These are phyloP conservation scores for Catonia carolina DNA, from an alignment of 2,888 invertebrate species.

Conservation along the genomic window DNA sequence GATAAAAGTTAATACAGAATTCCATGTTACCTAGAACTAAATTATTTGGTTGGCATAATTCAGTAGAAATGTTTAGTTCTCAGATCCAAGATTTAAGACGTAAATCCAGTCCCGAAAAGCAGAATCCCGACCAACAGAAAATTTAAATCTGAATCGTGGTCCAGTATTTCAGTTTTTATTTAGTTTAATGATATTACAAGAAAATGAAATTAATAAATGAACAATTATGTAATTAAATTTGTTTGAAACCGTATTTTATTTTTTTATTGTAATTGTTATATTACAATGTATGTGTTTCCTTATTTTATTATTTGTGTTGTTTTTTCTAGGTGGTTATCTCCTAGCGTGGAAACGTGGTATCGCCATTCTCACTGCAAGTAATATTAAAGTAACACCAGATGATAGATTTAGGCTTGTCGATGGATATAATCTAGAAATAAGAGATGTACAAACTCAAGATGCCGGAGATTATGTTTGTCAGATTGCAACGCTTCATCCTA, in stretches of 20 bases:
- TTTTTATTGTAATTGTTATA: background rate
- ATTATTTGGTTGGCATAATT: too few relatives aligned
- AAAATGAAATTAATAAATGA: too few relatives aligned
- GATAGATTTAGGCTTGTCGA: slow-evolving; percentile 54
- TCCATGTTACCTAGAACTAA: too few relatives aligned
- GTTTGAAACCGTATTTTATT: background rate
- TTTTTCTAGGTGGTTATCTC: slow-evolving; percentile 51
- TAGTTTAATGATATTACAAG: too few relatives aligned
- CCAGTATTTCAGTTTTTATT: too few relatives aligned
- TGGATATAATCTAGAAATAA: slow-evolving; percentile 58
- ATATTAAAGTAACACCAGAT: slow-evolving; percentile 58
- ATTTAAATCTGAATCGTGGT: too few relatives aligned
- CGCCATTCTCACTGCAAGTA: slow-evolving; percentile 57
- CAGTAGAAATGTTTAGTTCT: too few relatives aligned
- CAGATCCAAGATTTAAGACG: too few relatives aligned
- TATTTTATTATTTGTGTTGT: slow-evolving; percentile 14
- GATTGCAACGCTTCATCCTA: slow-evolving; percentile 56
- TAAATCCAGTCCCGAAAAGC: too few relatives aligned
- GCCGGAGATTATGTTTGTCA: slow-evolving; percentile 63
- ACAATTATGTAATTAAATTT: too few relatives aligned
- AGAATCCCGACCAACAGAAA: too few relatives aligned
- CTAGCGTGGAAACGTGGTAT: slow-evolving; percentile 60
- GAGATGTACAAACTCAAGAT: slow-evolving; percentile 56
- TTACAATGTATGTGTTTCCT: background rate
- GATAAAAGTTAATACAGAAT: too few relatives aligned